Percentiles rank a stretch among this genome's conserved stretches.
Conservation (phyloP, 2,888 invertebrate genomes). For the Aspidiotus destructor region DNA sequence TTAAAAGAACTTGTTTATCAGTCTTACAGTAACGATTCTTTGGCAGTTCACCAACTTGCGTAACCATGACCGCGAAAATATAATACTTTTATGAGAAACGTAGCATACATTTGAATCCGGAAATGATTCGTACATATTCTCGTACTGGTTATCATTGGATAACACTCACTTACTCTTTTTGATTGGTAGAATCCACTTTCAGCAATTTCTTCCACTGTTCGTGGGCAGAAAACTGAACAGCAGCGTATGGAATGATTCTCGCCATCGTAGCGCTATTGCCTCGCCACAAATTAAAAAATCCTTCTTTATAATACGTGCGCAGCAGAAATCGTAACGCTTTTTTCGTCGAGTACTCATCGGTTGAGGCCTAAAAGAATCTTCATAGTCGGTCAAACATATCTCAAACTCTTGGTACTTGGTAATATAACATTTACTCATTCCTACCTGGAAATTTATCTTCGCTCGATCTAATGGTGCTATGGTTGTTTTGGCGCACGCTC, state of each 20-base stretch:
- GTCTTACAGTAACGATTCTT: too few species aligned
- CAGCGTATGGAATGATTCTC: conserved; percentile 91
- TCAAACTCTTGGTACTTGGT: not conserved
- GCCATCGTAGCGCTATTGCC: conserved; percentile 99
- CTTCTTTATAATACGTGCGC: conserved; percentile 62
- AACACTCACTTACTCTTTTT: conserved; percentile 39
- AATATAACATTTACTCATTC: not conserved
- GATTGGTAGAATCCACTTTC: conserved; percentile 50
- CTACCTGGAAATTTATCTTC: conserved; percentile 95
- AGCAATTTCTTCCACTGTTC: conserved; percentile 90
- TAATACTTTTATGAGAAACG: too few species aligned
- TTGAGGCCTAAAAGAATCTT: conserved; percentile 43
- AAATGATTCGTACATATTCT: too few species aligned
- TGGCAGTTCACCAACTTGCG: too few species aligned
- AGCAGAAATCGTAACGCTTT: conserved; percentile 61
- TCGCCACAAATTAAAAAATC: conserved; percentile 79
- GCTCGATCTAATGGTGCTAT: conserved; percentile 96
- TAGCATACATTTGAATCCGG: too few species aligned
- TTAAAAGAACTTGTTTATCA: not conserved
- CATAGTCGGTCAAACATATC: not conserved
- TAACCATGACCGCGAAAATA: too few species aligned
- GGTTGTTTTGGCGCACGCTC: conserved; percentile 86
- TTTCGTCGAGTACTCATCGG: conserved; percentile 59
- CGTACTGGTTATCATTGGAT: not conserved
- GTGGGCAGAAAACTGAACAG: conserved; percentile 94